phyloP scores from a whole-genome alignment of 2,888 invertebrate genomes.

The Amorpha juglandis region DNA sequence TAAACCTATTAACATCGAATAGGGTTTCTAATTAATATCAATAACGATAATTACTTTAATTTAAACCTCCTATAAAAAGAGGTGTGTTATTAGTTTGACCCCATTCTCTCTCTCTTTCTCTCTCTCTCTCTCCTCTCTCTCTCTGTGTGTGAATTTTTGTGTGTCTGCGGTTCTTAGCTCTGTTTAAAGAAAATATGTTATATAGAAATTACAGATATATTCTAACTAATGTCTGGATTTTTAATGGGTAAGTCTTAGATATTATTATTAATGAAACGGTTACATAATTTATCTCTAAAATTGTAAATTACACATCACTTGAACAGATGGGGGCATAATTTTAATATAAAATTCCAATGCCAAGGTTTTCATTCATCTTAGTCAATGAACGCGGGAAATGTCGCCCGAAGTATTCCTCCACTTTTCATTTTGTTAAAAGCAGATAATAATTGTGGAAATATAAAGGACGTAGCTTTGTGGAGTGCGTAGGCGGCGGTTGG shows the following conservation, averaged over 20 bases:
- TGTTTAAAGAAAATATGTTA: no score
- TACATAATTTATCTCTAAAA: background rate
- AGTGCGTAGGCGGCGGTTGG: conserved; percentile 20
- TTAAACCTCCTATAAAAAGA: no score
- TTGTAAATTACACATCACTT: background rate
- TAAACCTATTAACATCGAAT: background rate
- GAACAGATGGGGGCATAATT: background rate
- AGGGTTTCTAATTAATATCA: background rate
- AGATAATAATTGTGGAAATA: conserved; percentile 22
- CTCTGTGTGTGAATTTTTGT: no score
- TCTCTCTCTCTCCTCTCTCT: no score
- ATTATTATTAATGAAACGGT: background rate
- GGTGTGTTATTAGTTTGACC: no score
- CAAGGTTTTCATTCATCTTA: conserved; percentile 11
- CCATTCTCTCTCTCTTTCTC: no score
- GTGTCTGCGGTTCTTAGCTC: no score
- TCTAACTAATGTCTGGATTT: no score
- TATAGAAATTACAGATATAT: no score
- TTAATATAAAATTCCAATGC: background rate
- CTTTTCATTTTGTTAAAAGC: conserved; percentile 23
- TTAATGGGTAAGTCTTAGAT: background rate
- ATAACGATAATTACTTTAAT: background rate
- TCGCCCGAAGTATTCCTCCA: conserved; percentile 20
- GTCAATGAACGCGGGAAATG: conserved; percentile 17
- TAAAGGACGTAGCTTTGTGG: conserved; percentile 12